Evolutionary conservation across 2,797 vertebrate species (phyloP).

Genomic region (Xyrichtys novacula): DNA sequence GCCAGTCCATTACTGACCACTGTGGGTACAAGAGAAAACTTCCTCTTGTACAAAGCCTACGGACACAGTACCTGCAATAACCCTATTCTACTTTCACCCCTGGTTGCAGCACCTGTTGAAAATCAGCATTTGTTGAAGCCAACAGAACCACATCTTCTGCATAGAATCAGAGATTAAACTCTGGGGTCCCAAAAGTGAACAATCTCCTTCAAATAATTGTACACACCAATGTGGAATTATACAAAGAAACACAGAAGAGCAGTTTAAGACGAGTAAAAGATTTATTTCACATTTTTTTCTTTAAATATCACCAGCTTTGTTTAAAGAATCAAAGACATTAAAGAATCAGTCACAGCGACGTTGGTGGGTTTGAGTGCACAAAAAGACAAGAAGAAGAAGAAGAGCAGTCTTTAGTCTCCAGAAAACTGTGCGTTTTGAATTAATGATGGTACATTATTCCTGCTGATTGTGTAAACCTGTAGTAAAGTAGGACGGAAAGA

Average conservation of each 20-base stretch:
- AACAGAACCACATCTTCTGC: background rate
- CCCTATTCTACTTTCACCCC: too few relatives aligned
- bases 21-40: too few relatives aligned
- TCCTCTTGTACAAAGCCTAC: too few relatives aligned
- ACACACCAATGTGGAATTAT: background rate
- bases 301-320: conserved; percentile 74
- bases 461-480: conserved; percentile 12
- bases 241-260: conserved; percentile 19
- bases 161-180: background rate
- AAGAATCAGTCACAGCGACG: conserved; percentile 63
- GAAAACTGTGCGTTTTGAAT: conserved; percentile 3
- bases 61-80: too few relatives aligned
- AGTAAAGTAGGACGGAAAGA: background rate
- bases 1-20: too few relatives aligned
- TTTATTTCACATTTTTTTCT: conserved; percentile 82
- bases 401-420: conserved; percentile 18
- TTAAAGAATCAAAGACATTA: conserved; percentile 71
- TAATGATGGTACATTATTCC: background rate
- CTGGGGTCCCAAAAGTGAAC: background rate
- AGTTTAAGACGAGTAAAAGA: conserved; percentile 57
- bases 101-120: too few relatives aligned
- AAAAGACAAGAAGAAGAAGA: conserved; percentile 10
- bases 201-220: background rate
- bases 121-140: too few relatives aligned
- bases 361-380: conserved; percentile 43